Percentiles rank a stretch among this genome's conserved stretches.
These are phyloP conservation scores for Malurus alboscapulatus DNA, from an alignment of 2,113 vertebrate genomes.

Conservation along the genomic window DNA sequence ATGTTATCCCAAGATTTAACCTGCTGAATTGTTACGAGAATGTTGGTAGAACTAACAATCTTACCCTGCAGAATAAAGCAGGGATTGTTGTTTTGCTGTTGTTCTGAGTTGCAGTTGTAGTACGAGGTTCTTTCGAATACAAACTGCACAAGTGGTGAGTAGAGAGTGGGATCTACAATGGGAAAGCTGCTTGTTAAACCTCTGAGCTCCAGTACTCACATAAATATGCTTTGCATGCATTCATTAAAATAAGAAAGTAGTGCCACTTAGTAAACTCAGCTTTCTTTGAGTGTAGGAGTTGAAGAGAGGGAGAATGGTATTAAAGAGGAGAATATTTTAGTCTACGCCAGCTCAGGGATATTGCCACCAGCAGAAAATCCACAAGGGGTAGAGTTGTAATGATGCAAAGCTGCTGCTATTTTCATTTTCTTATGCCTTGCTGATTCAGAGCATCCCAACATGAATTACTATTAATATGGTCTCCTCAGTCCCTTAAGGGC, in stretches of 20 bases:
- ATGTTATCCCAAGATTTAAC: neutral
- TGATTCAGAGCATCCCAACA: conserved; percentile 59
- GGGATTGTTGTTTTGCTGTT: neutral
- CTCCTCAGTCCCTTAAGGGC: conserved; percentile 6
- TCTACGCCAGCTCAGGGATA: conserved; percentile 20
- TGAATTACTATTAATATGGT: conserved; percentile 42
- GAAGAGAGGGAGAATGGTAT: conserved; percentile 26
- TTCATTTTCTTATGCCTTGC: conserved; percentile 54
- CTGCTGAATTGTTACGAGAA: neutral
- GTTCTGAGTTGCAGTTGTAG: neutral
- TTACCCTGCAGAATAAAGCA: neutral
- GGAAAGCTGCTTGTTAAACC: neutral
- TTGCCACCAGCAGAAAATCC: conserved; percentile 62
- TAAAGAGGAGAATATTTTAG: conserved; percentile 46
- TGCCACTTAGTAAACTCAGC: conserved; percentile 18
- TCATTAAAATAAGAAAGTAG: neutral
- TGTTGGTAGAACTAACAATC: neutral
- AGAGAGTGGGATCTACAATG: neutral
- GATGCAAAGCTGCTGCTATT: conserved; percentile 65
- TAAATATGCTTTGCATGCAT: neutral
- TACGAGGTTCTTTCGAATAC: neutral
- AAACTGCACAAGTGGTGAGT: neutral
- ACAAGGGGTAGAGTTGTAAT: conserved; percentile 54
- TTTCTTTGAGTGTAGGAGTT: conserved; percentile 32
- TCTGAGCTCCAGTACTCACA: neutral